Base-by-base conservation (phyloP, 2,797 vertebrate genomes). In the Dendrocincla fuliginosa region DNA sequence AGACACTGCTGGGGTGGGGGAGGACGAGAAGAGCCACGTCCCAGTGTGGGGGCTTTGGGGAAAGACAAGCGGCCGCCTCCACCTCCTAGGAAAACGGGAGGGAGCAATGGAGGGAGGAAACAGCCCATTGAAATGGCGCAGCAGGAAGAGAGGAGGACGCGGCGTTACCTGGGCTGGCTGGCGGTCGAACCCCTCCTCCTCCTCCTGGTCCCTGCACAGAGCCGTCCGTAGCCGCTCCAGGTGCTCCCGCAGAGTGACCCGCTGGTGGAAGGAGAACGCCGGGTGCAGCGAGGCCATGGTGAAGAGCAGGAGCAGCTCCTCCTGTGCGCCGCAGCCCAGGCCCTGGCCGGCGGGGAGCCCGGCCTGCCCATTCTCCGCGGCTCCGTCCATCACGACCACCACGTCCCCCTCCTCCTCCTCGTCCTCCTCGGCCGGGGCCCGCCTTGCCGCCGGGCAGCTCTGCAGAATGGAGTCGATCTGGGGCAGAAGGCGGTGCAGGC, bases 211-310 rank as follows among this genome's bases (percentile, higher is more conserved):
- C 60, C 93, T 91, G 57, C 92, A 92, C 16, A 98, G 87, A 87
- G 98, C 97, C 2, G 98, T 91, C 96, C 99, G 98, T 44, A 99
- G 98, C 60, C 98, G 97, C 55, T 99, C 99, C 33, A 99, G 98
- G 84, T 98, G 98, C 53, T 97, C 98, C 61, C 99, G 95, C 84
- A 99, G 97, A 27, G 98, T 98, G 96, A 99, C 98, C 81, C 99
- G 98, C 91, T 99, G 99, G 96, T 99, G 99, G 95, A 99, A 99
- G 33, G 98, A 98, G 93, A 99, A 99, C 37, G 99, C 99, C 41
- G 99, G 99, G 97, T 99, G 99, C 39, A 99, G 96, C 6, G 99
- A 99, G 50, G 99, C 99, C 99, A 99, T 99, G 70, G 99, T 99
- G 75, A 99, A 99, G 17, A 99, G 99, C 97, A 99, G 97, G 41